phyloP scores from a whole-genome alignment of 1,140 invertebrate species.

The Spodoptera frugiperda region DNA sequence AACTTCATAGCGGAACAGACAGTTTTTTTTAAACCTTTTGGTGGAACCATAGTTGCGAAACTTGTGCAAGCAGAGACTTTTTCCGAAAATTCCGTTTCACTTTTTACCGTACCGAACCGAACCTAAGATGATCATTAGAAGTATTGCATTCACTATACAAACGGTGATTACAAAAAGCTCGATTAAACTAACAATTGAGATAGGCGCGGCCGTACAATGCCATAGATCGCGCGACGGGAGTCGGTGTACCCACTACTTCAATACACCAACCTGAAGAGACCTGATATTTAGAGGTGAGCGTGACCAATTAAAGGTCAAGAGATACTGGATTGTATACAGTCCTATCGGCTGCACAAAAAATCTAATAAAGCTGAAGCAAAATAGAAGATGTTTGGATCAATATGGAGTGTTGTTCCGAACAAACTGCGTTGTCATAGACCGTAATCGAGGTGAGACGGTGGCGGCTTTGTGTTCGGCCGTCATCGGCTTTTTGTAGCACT shows the following conservation, averaged over 20 bases:
- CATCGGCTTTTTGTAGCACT: conserved; percentile 81
- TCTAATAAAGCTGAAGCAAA: conserved; percentile 82
- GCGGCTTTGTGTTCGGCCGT: conserved; percentile 79
- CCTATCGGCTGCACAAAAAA: conserved; percentile 72
- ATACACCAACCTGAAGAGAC: conserved; percentile 54
- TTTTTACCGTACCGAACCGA: conserved; percentile 58
- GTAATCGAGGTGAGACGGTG: conserved; percentile 83
- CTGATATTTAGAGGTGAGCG: conserved; percentile 20
- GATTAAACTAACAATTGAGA: conserved; percentile 84
- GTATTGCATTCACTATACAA: conserved; percentile 70
- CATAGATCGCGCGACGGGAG: conserved; percentile 81
- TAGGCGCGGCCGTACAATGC: conserved; percentile 70
- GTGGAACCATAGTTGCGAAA: neutral
- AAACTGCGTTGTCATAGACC: conserved; percentile 84
- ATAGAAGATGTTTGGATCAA: conserved; percentile 84
- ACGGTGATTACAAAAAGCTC: conserved; percentile 78
- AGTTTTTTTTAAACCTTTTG: neutral
- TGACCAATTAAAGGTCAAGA: conserved; percentile 46
- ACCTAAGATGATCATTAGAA: conserved; percentile 59
- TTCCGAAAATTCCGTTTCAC: conserved; percentile 50
- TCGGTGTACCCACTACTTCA: conserved; percentile 60
- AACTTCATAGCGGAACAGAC: neutral
- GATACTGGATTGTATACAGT: conserved; percentile 54
- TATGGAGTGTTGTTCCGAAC: conserved; percentile 82
- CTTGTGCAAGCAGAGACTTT: conserved; percentile 41